These are phyloP conservation scores for Columba janthina DNA, from an alignment of 2,113 vertebrate species.

Conservation along the genomic window DNA sequence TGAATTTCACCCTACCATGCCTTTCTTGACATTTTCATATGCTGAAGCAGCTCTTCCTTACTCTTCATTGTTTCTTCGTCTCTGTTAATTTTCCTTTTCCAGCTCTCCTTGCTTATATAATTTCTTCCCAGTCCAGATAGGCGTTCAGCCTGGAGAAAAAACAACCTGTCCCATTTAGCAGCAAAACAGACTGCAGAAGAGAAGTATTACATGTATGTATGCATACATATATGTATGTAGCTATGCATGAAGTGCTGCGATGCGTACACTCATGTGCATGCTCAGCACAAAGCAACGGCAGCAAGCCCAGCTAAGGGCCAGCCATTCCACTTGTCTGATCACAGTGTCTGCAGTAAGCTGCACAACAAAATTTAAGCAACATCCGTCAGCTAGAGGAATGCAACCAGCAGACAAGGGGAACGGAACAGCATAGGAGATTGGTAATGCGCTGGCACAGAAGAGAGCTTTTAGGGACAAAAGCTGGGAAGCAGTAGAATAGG, in stretches of 20 bases:
- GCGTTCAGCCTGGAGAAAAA: not conserved
- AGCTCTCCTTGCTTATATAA: not conserved
- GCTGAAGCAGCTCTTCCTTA: not conserved
- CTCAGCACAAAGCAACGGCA: not conserved
- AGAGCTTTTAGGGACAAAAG: not conserved
- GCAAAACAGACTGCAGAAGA: not conserved
- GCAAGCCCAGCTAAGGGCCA: not conserved
- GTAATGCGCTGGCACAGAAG: not conserved
- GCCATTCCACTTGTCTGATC: constrained; percentile 37
- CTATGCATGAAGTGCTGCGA: fast-evolving
- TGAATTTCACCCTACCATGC: not conserved
- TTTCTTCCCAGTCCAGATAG: not conserved
- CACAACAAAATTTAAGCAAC: constrained; percentile 40
- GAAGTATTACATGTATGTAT: fast-evolving
- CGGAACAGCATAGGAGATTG: not conserved
- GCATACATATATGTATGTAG: fast-evolving
- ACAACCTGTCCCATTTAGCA: not conserved
- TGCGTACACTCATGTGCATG: fast-evolving
- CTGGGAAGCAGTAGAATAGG: not conserved
- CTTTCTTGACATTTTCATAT: not conserved
- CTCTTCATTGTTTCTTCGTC: not conserved
- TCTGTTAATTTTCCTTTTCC: not conserved
- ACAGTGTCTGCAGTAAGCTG: fast-evolving
- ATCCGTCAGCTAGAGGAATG: not conserved
- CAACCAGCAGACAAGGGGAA: not conserved